Evolutionary conservation across 2,888 invertebrate genomes (phyloP).

Genomic region (Pimpla rufipes): DNA sequence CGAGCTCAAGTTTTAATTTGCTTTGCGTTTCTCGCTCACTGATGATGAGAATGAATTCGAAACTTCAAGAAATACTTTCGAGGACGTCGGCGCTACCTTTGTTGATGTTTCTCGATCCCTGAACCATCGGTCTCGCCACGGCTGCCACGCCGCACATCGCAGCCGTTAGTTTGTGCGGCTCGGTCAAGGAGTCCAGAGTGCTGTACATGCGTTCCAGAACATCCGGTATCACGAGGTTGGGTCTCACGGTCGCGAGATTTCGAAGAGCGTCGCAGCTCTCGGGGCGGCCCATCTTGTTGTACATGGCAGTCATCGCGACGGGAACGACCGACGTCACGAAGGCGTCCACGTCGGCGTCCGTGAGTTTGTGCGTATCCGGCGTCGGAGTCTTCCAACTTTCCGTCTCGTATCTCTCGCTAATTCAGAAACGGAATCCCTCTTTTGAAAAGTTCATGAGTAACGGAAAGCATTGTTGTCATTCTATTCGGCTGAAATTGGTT

Average conservation of each 20-base stretch:
- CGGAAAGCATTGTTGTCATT: too few species aligned
- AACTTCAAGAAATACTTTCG: too few species aligned
- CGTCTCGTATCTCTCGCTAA: conserved; percentile 89
- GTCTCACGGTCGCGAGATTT: conserved; percentile 92
- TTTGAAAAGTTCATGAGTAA: too few species aligned
- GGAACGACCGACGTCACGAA: conserved; percentile 93
- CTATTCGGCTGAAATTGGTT: too few species aligned
- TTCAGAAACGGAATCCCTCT: too few species aligned
- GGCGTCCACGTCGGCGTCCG: conserved; percentile 92
- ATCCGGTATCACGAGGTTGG: conserved; percentile 93
- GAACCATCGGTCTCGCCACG: conserved; percentile 89
- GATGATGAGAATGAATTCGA: too few species aligned
- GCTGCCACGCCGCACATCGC: conserved; percentile 90
- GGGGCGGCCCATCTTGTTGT: conserved; percentile 89
- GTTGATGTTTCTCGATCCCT: conserved; percentile 82
- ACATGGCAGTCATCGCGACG: conserved; percentile 92
- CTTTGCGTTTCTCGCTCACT: too few species aligned
- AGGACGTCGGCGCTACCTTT: conserved; percentile 71
- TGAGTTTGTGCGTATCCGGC: conserved; percentile 90
- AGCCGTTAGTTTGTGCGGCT: conserved; percentile 93
- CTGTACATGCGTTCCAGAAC: conserved; percentile 93
- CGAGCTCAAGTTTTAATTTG: too few species aligned
- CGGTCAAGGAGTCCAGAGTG: conserved; percentile 94
- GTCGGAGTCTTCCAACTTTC: conserved; percentile 90
- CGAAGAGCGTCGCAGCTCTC: conserved; percentile 90